Evolutionary conservation across 2,797 vertebrate genomes (phyloP).

Genomic region (Gobionotothen gibberifrons): DNA sequence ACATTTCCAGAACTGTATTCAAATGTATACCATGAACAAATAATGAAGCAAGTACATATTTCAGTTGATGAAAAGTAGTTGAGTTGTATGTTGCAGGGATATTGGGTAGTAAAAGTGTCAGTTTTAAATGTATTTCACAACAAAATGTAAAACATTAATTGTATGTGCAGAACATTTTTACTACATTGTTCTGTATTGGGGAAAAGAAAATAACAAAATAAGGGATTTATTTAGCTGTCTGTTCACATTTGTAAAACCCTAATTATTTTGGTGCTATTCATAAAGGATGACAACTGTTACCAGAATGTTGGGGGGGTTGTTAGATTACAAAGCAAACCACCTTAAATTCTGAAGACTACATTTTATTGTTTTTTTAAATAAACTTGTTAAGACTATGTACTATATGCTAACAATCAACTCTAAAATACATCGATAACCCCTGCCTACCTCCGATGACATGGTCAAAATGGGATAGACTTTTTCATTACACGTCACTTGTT

Average conservation of each 20-base stretch:
- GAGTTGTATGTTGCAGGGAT: neutral
- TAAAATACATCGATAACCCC: too few species aligned
- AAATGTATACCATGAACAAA: slow-evolving; percentile 89
- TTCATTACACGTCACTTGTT: too few species aligned
- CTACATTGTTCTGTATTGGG: neutral
- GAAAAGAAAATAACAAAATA: neutral
- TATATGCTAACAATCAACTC: too few species aligned
- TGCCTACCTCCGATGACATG: too few species aligned
- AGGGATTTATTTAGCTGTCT: neutral
- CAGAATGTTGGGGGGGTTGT: too few species aligned
- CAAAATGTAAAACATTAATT: neutral
- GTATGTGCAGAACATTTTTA: neutral
- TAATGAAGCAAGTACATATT: slow-evolving; percentile 54
- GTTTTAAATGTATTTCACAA: slow-evolving; percentile 2
- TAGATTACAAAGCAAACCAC: too few species aligned
- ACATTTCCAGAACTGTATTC: slow-evolving; percentile 89
- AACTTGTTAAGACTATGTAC: too few species aligned
- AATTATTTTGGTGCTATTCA: neutral
- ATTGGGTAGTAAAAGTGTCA: neutral
- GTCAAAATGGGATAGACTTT: too few species aligned
- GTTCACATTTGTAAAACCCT: neutral
- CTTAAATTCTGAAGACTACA: too few species aligned
- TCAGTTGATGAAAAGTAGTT: neutral
- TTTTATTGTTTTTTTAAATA: too few species aligned
- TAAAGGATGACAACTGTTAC: neutral